Conservation (phyloP, 2,797 vertebrate genomes). For the Clamator glandarius region DNA sequence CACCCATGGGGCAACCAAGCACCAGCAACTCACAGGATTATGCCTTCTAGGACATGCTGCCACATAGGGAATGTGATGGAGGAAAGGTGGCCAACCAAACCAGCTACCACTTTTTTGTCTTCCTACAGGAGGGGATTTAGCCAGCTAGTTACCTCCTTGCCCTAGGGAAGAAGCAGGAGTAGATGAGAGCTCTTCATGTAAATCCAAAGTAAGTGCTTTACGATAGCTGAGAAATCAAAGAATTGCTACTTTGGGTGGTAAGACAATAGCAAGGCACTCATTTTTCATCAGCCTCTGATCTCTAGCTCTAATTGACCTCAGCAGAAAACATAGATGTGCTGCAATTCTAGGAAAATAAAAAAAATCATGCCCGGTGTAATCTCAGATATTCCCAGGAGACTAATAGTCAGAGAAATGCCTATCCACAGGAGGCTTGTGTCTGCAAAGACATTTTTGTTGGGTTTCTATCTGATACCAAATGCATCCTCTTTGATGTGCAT, state of each 20-base stretch:
- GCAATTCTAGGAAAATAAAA: background rate
- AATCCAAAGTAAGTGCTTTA: background rate
- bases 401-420: background rate
- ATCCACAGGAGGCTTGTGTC: background rate
- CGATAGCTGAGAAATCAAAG: background rate
- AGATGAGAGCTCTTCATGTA: background rate
- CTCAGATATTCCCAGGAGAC: background rate
- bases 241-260: background rate
- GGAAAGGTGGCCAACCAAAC: background rate
- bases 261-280: background rate
- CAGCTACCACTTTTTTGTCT: background rate
- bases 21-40: background rate
- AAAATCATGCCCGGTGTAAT: background rate
- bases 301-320: slow-evolving; percentile 17
- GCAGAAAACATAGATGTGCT: background rate
- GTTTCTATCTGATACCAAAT: background rate
- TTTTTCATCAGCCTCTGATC: slow-evolving; percentile 11
- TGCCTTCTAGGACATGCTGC: background rate
- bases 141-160: background rate
- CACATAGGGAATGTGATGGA: background rate
- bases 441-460: background rate
- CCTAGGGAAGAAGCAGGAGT: background rate
- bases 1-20: background rate
- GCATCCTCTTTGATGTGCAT: background rate
- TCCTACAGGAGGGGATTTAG: background rate